Conservation (phyloP, 2,113 vertebrate species). For the Pseudolaguvia tuberculata region DNA sequence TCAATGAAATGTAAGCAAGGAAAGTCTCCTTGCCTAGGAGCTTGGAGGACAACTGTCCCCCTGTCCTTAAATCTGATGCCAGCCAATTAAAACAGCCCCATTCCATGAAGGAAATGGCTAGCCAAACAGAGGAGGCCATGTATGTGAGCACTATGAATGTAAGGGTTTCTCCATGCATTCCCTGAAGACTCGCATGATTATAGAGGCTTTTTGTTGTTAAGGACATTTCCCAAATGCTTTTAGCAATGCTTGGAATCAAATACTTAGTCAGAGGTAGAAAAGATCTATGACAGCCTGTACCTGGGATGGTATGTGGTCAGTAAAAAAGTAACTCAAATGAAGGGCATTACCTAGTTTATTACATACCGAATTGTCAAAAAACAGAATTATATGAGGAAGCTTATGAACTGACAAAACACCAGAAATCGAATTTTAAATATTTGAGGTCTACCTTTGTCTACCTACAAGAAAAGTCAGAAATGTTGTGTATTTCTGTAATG, state of each 20-base stretch:
- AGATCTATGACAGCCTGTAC: constrained; percentile 16
- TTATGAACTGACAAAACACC: background rate
- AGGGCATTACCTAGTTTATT: background rate
- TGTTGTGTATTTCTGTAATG: too few relatives aligned
- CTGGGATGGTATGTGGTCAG: constrained; percentile 19
- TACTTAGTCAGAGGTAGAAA: constrained; percentile 52
- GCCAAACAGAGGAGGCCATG: constrained; percentile 83
- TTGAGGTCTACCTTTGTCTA: too few relatives aligned
- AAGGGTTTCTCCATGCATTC: constrained; percentile 75
- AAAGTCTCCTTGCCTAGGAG: constrained; percentile 72
- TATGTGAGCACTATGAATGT: constrained; percentile 74
- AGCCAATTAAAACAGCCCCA: constrained; percentile 89
- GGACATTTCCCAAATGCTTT: constrained; percentile 75
- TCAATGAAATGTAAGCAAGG: constrained; percentile 78
- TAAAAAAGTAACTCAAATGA: constrained; percentile 2
- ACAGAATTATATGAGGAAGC: background rate
- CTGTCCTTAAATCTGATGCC: constrained; percentile 70
- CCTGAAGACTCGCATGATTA: constrained; percentile 74
- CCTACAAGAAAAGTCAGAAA: too few relatives aligned
- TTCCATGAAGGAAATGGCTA: constrained; percentile 80
- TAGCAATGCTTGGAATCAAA: constrained; percentile 76
- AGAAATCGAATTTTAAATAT: background rate
- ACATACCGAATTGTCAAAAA: background rate
- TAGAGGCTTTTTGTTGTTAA: constrained; percentile 79
- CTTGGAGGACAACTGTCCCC: constrained; percentile 81